Percentiles rank a stretch among this genome's conserved stretches.
phyloP scores from a whole-genome alignment of 2,113 vertebrate species.

The Tricholaema leucomelas region DNA sequence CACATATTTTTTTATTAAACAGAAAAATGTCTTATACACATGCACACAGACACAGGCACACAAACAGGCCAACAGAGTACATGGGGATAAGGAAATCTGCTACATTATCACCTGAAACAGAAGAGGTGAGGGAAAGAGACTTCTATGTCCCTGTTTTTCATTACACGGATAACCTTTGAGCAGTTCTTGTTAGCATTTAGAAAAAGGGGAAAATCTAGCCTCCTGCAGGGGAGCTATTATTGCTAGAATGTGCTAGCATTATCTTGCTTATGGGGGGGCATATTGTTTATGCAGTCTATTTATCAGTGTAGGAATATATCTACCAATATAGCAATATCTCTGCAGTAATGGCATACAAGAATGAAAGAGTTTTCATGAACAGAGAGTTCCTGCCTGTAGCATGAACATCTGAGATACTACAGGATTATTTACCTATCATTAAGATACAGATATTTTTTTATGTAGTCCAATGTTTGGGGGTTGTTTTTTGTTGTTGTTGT shows the following conservation, averaged over 20 bases:
- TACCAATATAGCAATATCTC: conserved; percentile 60
- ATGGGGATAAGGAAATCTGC: conserved; percentile 32
- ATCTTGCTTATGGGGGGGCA: conserved; percentile 67
- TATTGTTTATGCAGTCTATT: conserved; percentile 74
- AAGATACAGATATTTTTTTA: conserved; percentile 71
- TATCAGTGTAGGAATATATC: conserved; percentile 63
- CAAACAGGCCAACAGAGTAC: not conserved
- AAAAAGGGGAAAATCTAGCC: conserved; percentile 46
- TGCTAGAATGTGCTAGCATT: conserved; percentile 48
- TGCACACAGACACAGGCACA: not conserved
- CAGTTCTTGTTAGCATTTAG: conserved; percentile 67
- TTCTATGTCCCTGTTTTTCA: conserved; percentile 46
- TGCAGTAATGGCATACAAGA: conserved; percentile 59
- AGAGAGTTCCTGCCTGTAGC: conserved; percentile 64
- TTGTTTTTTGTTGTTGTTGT: too few relatives aligned
- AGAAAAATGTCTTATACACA: not conserved
- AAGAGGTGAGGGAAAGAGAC: not conserved
- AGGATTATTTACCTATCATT: conserved; percentile 75
- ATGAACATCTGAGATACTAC: conserved; percentile 62
- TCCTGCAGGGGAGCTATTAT: conserved; percentile 61
- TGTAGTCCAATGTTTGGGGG: conserved; percentile 16
- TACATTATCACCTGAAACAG: conserved; percentile 22
- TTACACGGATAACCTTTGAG: conserved; percentile 65
- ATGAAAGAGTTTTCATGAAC: conserved; percentile 69
- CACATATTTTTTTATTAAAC: conserved; percentile 44